Evolutionary conservation across 2,797 vertebrate species (phyloP).

Genomic region (Ctenochaetus hawaiiensis): DNA sequence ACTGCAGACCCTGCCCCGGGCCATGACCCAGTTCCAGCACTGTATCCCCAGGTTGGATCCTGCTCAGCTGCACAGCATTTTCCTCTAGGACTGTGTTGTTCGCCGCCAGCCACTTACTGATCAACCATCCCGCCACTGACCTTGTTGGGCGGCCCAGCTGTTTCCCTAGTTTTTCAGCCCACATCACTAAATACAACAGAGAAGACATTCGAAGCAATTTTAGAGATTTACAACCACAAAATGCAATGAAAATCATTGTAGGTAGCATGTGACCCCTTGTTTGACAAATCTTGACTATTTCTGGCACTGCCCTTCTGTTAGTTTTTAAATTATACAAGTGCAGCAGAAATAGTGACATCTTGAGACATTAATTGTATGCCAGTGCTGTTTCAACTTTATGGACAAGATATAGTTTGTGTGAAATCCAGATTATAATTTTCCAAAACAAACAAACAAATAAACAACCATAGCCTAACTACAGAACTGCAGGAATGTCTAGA

Average conservation of each 20-base stretch:
- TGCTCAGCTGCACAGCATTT: constrained; percentile 73
- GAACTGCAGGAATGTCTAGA: not conserved
- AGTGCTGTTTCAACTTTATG: not conserved
- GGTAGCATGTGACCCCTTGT: no score
- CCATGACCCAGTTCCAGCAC: constrained; percentile 85
- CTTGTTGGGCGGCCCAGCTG: constrained; percentile 76
- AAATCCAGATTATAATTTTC: no score
- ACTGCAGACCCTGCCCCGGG: constrained; percentile 79
- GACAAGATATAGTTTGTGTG: not conserved
- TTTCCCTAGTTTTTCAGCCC: constrained; percentile 60
- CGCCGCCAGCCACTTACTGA: constrained; percentile 63
- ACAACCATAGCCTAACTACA: no score
- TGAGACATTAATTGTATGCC: no score
- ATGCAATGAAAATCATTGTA: not conserved
- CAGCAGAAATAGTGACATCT: no score
- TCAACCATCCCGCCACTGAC: constrained; percentile 78
- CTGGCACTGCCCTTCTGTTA: no score
- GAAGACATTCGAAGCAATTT: not conserved
- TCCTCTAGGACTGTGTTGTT: constrained; percentile 74
- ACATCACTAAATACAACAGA: constrained; percentile 61
- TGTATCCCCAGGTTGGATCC: constrained; percentile 75
- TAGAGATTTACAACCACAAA: not conserved
- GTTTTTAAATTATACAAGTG: no score
- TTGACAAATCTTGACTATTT: no score
- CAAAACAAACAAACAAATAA: no score